Evolutionary conservation across 1,140 invertebrate genomes (phyloP).

Genomic region (Delia radicum): DNA sequence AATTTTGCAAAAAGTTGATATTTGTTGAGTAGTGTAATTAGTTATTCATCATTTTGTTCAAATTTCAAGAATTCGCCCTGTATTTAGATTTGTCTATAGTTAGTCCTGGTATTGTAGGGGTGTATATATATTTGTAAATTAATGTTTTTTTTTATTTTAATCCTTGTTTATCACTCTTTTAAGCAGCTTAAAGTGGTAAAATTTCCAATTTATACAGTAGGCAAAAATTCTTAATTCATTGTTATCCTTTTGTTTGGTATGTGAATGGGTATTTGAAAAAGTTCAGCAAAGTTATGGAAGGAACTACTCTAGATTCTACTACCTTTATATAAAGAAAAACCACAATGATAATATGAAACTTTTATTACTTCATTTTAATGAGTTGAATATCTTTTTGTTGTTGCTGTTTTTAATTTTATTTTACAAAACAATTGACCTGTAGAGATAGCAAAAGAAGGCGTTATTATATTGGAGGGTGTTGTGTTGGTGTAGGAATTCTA

Average conservation of each 20-base stretch:
- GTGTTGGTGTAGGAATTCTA: neutral
- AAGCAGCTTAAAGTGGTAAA: constrained; percentile 12
- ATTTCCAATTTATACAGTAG: constrained; percentile 2
- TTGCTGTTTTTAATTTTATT: neutral
- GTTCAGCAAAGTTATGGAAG: neutral
- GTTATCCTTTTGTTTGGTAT: neutral
- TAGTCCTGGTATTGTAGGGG: no score
- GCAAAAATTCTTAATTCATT: no score
- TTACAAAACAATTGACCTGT: neutral
- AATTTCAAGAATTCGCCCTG: no score
- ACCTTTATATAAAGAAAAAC: neutral
- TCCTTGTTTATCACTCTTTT: constrained; percentile 8
- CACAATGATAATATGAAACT: neutral
- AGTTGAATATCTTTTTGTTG: neutral
- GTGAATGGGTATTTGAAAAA: neutral
- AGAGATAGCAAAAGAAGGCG: neutral
- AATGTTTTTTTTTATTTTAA: no score
- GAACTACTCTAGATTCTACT: neutral
- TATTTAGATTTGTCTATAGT: no score
- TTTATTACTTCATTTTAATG: constrained; percentile 15
- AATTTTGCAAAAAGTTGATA: no score
- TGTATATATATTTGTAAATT: no score
- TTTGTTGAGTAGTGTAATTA: no score
- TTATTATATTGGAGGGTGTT: no score
- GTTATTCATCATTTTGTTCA: no score